Percentiles rank a stretch among this genome's conserved stretches.
Conservation (phyloP, 2,113 vertebrate genomes). For the Nothobranchius kuhntae region DNA sequence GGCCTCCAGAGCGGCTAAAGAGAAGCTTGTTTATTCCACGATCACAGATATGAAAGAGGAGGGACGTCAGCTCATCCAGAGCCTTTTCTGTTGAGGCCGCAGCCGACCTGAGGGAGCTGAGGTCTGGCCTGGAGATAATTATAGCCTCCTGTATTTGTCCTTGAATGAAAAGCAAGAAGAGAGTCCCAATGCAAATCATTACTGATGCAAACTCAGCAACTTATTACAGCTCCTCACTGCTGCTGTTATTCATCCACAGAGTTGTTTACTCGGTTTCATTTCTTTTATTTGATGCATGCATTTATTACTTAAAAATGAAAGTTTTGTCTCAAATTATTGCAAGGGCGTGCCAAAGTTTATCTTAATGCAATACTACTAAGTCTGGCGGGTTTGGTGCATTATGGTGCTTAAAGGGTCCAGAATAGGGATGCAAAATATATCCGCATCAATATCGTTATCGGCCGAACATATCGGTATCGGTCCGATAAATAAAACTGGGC, state of each 20-base stretch:
- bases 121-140: slow-evolving; percentile 35
- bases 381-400: too few species aligned
- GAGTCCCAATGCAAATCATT: slow-evolving; percentile 42
- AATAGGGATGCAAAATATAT: too few species aligned
- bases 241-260: slow-evolving; percentile 18
- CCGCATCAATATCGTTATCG: too few species aligned
- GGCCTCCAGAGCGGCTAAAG: slow-evolving; percentile 10
- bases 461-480: too few species aligned
- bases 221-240: slow-evolving; percentile 11
- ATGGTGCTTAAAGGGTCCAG: too few species aligned
- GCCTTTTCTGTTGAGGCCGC: slow-evolving; percentile 34
- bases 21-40: slow-evolving; percentile 47
- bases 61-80: slow-evolving; percentile 45
- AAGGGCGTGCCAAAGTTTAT: slow-evolving; percentile 44
- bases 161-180: slow-evolving; percentile 33
- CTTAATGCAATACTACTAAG: too few species aligned
- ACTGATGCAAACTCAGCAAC: slow-evolving; percentile 9
- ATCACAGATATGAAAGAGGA: slow-evolving; percentile 24
- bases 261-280: slow-evolving; percentile 29
- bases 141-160: slow-evolving; percentile 29
- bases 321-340: slow-evolving; percentile 40
- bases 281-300: slow-evolving; percentile 47
- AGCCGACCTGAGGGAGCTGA: slow-evolving; percentile 32
- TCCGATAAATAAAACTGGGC: too few species aligned
- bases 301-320: slow-evolving; percentile 33